phyloP scores from a whole-genome alignment of 2,113 vertebrate species.

The Nestor notabilis region DNA sequence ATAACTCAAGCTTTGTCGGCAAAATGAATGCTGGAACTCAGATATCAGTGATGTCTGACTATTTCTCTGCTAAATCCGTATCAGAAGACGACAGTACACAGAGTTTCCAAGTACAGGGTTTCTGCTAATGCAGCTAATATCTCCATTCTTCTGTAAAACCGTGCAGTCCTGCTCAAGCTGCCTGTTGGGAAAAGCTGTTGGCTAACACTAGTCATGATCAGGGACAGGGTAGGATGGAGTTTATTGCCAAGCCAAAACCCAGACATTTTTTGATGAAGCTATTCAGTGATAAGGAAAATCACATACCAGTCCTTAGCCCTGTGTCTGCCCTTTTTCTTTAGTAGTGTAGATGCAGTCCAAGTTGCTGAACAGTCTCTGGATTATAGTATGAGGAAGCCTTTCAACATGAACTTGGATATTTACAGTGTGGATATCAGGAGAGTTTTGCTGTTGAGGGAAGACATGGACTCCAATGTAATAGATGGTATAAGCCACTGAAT shows the following conservation, averaged over 20 bases:
- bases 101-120: background rate
- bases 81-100: background rate
- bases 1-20: background rate
- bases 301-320: background rate
- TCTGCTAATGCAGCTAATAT: background rate
- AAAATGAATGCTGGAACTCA: background rate
- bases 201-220: background rate
- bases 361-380: background rate
- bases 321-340: background rate
- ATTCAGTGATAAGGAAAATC: background rate
- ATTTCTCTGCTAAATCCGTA: background rate
- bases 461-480: background rate
- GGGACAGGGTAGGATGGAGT: fast-evolving
- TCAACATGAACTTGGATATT: background rate
- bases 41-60: background rate
- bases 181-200: background rate
- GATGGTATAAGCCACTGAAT: background rate
- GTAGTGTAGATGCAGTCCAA: background rate
- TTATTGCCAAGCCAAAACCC: background rate
- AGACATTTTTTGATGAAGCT: background rate
- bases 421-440: background rate
- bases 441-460: background rate
- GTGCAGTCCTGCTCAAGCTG: background rate
- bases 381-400: fast-evolving
- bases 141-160: background rate